phyloP scores from a whole-genome alignment of 2,113 vertebrate genomes.

The Sorex fumeus region DNA sequence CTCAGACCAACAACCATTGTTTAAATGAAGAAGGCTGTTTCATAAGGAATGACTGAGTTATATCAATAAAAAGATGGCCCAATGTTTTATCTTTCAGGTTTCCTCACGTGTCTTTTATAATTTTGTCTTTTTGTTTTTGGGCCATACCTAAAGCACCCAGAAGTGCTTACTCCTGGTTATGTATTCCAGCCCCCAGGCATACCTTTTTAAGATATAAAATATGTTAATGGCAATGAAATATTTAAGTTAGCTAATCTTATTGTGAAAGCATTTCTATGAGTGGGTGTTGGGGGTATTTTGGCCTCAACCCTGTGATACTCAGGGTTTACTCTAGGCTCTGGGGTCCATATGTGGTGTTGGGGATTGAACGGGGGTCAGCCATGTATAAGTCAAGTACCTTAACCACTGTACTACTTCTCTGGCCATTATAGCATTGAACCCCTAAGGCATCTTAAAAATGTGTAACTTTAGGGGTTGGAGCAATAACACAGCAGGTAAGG shows the following conservation, averaged over 20 bases:
- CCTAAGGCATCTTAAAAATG: conserved; percentile 30
- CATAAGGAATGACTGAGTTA: not conserved
- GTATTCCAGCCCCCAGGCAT: not conserved
- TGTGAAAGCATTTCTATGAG: conserved; percentile 32
- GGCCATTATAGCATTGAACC: not conserved
- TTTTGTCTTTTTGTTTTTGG: not conserved
- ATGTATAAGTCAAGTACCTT: too few relatives aligned
- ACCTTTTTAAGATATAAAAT: conserved; percentile 34
- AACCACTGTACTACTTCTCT: too few relatives aligned
- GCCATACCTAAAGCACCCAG: too few relatives aligned
- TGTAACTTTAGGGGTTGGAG: not conserved
- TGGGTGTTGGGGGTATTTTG: too few relatives aligned
- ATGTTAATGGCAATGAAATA: not conserved
- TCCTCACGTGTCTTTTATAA: too few relatives aligned
- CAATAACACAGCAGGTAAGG: too few relatives aligned
- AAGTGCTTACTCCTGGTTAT: too few relatives aligned
- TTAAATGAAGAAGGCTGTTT: conserved; percentile 43
- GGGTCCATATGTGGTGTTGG: too few relatives aligned
- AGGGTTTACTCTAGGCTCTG: too few relatives aligned
- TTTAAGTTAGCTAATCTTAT: not conserved
- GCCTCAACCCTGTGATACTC: too few relatives aligned
- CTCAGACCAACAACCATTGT: not conserved
- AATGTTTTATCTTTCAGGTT: not conserved
- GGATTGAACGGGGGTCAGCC: too few relatives aligned
- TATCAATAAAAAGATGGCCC: conserved; percentile 6